Evolutionary conservation across 2,888 invertebrate species (phyloP).

Genomic region (Caenorhabditis wallacei): DNA sequence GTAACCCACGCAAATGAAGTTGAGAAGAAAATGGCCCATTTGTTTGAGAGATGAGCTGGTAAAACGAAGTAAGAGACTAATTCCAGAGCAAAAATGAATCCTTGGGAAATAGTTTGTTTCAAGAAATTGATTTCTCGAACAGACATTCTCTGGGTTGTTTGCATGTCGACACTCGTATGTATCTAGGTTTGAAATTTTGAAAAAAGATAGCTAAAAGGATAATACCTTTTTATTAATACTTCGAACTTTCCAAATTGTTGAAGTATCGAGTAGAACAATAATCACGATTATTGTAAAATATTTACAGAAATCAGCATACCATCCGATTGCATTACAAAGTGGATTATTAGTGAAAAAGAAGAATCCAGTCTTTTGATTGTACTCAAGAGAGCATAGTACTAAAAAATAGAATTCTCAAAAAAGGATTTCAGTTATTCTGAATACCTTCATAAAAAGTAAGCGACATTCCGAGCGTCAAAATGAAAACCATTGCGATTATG

Average conservation of each 20-base stretch:
- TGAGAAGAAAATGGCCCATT: constrained; percentile 37
- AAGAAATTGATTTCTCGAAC: constrained; percentile 36
- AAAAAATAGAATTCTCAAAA: constrained; percentile 7
- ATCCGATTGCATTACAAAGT: constrained; percentile 27
- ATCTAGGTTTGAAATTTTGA: constrained; percentile 5
- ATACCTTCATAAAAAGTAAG: constrained; percentile 39
- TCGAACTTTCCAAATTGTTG: constrained; percentile 46
- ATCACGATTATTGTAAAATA: constrained; percentile 24
- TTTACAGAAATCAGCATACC: constrained; percentile 54
- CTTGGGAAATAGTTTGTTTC: constrained; percentile 51
- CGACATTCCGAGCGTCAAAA: constrained; percentile 2
- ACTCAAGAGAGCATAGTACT: constrained; percentile 33
- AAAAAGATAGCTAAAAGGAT: not conserved
- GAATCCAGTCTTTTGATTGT: constrained; percentile 29
- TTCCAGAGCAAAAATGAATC: constrained; percentile 32
- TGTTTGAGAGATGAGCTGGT: constrained; percentile 12
- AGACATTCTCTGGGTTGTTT: constrained; percentile 21
- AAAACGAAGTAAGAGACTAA: constrained; percentile 42
- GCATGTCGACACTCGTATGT: constrained; percentile 11
- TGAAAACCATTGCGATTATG: constrained; percentile 2
- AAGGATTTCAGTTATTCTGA: too few species aligned
- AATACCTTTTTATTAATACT: constrained; percentile 22
- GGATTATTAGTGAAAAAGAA: constrained; percentile 41
- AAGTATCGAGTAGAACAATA: constrained; percentile 39
- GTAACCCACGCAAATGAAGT: constrained; percentile 47